A percentile compares a stretch with the other conserved stretches of the same genome.
phyloP scores from a whole-genome alignment of 2,888 invertebrate genomes.

The Spodoptera exigua region DNA sequence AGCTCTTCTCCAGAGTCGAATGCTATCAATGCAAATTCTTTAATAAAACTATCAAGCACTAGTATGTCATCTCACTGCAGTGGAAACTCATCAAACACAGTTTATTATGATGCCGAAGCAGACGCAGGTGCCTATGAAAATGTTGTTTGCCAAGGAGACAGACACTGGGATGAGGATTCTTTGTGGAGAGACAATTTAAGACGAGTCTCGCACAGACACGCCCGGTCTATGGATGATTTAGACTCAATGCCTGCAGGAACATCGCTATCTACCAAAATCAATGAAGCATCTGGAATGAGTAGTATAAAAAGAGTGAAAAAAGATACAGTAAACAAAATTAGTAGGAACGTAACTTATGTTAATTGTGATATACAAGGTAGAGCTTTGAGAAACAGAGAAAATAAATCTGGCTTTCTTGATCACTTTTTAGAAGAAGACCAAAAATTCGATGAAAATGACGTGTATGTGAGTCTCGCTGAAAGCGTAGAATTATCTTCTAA shows the following conservation, averaged over 20 bases:
- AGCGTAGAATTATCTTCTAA: slow-evolving; percentile 66
- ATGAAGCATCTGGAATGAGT: slow-evolving; percentile 76
- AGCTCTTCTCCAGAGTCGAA: slow-evolving; percentile 72
- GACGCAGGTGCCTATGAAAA: slow-evolving; percentile 84
- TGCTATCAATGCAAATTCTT: slow-evolving; percentile 66
- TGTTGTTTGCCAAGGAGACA: slow-evolving; percentile 90
- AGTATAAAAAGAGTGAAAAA: slow-evolving; percentile 84
- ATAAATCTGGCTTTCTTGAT: slow-evolving; percentile 59
- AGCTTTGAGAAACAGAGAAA: slow-evolving; percentile 77
- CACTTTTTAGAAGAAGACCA: slow-evolving; percentile 70
- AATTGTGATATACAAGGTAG: slow-evolving; percentile 91
- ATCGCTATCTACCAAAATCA: slow-evolving; percentile 65
- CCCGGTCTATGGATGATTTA: slow-evolving; percentile 94
- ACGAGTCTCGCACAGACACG: slow-evolving; percentile 94
- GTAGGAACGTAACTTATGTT: slow-evolving; percentile 93
- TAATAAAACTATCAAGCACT: slow-evolving; percentile 79
- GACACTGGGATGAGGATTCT: slow-evolving; percentile 95
- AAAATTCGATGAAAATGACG: slow-evolving; percentile 84
- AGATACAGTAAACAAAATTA: slow-evolving; percentile 82
- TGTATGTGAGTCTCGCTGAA: slow-evolving; percentile 86
- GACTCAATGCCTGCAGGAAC: slow-evolving; percentile 84
- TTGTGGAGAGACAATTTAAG: slow-evolving; percentile 95
- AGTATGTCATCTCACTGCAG: slow-evolving; percentile 87
- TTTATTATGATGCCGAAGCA: slow-evolving; percentile 85
- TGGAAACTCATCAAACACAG: slow-evolving; percentile 85